phyloP scores from a whole-genome alignment of 2,113 vertebrate species.

The Oreotrochilus melanogaster region DNA sequence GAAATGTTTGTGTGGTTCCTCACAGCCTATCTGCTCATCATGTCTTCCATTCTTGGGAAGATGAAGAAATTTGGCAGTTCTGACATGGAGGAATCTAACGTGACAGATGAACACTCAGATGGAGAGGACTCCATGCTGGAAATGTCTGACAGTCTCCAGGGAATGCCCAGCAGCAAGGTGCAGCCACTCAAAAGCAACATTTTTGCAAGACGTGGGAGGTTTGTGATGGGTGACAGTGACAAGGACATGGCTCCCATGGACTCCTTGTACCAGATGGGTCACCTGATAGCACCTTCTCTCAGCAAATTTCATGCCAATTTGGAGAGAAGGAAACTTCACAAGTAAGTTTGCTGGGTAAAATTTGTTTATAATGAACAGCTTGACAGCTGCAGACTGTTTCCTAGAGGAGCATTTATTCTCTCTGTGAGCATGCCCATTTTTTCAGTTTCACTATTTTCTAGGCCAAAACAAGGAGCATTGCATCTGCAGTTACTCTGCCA shows the following conservation, averaged over 20 bases:
- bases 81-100: slow-evolving; percentile 71
- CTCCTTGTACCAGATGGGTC: slow-evolving; percentile 84
- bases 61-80: slow-evolving; percentile 84
- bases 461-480: not conserved
- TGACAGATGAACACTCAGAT: slow-evolving; percentile 63
- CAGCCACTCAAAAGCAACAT: slow-evolving; percentile 71
- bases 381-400: not conserved
- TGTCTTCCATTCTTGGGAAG: slow-evolving; percentile 68
- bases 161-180: not conserved
- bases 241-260: slow-evolving; percentile 84
- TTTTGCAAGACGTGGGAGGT: slow-evolving; percentile 66
- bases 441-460: not conserved
- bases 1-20: not conserved
- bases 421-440: not conserved
- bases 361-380: not conserved
- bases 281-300: slow-evolving; percentile 61
- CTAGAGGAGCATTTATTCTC: not conserved
- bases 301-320: slow-evolving; percentile 82
- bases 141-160: slow-evolving; percentile 69
- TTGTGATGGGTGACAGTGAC: slow-evolving; percentile 73
- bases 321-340: slow-evolving; percentile 77
- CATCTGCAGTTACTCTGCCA: not conserved
- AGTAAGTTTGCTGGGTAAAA: slow-evolving; percentile 44
- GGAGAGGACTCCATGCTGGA: slow-evolving; percentile 76
- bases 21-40: slow-evolving; percentile 30